Base-by-base conservation (phyloP, 2,113 vertebrate species). In the Elaphurus davidianus region DNA sequence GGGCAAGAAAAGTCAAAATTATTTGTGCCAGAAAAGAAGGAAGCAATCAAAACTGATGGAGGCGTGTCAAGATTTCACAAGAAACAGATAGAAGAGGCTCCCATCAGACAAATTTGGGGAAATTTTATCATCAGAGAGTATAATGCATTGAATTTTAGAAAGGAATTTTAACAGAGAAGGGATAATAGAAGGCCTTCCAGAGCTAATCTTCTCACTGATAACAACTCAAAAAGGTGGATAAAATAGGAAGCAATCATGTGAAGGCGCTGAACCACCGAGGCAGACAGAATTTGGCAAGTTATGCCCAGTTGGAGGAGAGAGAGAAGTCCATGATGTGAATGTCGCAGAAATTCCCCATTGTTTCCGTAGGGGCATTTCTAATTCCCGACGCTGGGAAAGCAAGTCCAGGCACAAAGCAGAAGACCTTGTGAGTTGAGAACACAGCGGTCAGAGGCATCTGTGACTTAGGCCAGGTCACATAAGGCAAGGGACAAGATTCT, bases 281-380 rank as follows among this genome's bases (percentile, higher is more conserved):
- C 15, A 19, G 83, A 54, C 23, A 52, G 57, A 40, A 25, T n/a
- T 27, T 7, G 6, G 36, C 50, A n/a, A 50, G 17, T 4, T 57
- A 33, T 10, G 12, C 15, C 36, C n/a, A 3, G 16, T 2, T 2
- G 7, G 7, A 17, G 33, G 30, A 52, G 10, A 52, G 30, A 60
- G 27, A 36, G 9, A 9, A 47, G 19, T 0, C 4, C 1, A 1
- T 11, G 25, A 17, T 9, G 36, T 45, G 21, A 25, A 30, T 9
- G 25, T 50, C 30, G 16, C 67, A 64, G 1, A 6, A 27, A 27
- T 3, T 40, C 19, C 45, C 15, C 50, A 25, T 7, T 1, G 9
- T 50, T 57, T 50, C 50, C 33, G 2, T 1, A 7, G 16, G 19
- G 40, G 27, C n/a, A 25, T 43, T 40, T 71, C 81, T 23, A 16